These are phyloP conservation scores for Melipona bicolor DNA, from an alignment of 2,888 invertebrate genomes.

Conservation along the genomic window DNA sequence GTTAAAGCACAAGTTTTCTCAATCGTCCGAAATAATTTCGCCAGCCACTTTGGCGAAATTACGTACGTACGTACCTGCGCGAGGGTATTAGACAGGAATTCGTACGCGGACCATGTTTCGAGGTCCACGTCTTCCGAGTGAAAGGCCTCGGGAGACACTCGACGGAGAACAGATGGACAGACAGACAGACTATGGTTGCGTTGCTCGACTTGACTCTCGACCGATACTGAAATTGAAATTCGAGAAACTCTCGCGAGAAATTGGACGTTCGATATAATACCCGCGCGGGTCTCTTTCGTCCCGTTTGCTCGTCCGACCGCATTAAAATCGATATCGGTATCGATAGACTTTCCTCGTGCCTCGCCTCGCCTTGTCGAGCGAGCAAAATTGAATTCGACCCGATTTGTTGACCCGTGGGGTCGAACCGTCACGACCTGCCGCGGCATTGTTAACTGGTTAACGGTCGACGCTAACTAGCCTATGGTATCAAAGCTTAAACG, in stretches of 20 bases:
- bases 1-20: not conserved
- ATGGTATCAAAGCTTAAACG: slow-evolving; percentile 66
- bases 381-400: slow-evolving; percentile 67
- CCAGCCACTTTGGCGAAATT: not conserved
- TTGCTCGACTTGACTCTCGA: slow-evolving; percentile 47
- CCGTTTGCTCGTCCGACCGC: not conserved
- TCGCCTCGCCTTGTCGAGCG: not conserved
- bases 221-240: slow-evolving; percentile 68
- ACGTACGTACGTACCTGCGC: slow-evolving; percentile 32
- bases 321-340: slow-evolving; percentile 23
- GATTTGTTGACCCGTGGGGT: slow-evolving; percentile 58
- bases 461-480: slow-evolving; percentile 59
- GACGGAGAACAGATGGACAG: not conserved
- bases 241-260: slow-evolving; percentile 62
- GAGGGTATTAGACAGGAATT: slow-evolving; percentile 71
- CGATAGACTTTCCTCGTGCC: not conserved
- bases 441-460: slow-evolving; percentile 65
- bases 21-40: not conserved
- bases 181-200: not conserved
- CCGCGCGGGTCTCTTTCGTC: not conserved
- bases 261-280: slow-evolving; percentile 20
- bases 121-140: slow-evolving; percentile 67
- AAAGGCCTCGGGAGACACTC: slow-evolving; percentile 53
- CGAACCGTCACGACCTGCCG: slow-evolving; percentile 60
- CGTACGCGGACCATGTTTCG: slow-evolving; percentile 51